These are phyloP conservation scores for Somateria mollissima DNA, from an alignment of 2,797 vertebrate genomes.

Conservation along the genomic window DNA sequence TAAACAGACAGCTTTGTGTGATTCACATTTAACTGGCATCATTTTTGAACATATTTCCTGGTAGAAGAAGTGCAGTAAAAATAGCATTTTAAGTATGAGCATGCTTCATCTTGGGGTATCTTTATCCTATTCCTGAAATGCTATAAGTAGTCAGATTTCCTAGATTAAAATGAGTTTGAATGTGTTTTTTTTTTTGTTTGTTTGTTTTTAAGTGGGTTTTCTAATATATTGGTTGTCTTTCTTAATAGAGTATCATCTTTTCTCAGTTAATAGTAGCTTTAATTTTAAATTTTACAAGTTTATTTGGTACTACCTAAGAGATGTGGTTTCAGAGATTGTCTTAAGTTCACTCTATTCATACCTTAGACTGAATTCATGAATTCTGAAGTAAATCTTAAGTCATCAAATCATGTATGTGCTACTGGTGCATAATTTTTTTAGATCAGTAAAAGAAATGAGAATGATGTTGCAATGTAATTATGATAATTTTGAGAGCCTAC, in stretches of 20 bases:
- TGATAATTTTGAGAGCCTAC: neutral
- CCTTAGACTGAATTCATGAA: neutral
- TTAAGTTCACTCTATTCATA: neutral
- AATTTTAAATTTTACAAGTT: neutral
- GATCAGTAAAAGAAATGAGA: neutral
- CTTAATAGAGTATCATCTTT: neutral
- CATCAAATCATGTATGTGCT: neutral
- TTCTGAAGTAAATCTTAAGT: neutral
- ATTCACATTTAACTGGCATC: neutral
- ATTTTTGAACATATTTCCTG: neutral
- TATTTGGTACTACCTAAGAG: neutral
- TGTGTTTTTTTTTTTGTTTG: neutral
- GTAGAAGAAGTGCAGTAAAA: neutral
- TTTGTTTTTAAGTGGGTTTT: neutral
- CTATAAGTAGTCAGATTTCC: neutral
- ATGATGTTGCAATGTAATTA: neutral
- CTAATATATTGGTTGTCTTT: neutral
- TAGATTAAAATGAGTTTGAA: neutral
- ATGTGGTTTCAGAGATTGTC: constrained; percentile 25
- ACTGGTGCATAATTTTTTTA: neutral
- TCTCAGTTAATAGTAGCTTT: neutral
- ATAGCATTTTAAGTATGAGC: neutral
- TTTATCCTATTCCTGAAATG: neutral
- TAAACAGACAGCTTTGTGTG: neutral
- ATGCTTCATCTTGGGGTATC: neutral